Base-by-base conservation (phyloP, 1,140 invertebrate genomes). In the Myzus persicae region DNA sequence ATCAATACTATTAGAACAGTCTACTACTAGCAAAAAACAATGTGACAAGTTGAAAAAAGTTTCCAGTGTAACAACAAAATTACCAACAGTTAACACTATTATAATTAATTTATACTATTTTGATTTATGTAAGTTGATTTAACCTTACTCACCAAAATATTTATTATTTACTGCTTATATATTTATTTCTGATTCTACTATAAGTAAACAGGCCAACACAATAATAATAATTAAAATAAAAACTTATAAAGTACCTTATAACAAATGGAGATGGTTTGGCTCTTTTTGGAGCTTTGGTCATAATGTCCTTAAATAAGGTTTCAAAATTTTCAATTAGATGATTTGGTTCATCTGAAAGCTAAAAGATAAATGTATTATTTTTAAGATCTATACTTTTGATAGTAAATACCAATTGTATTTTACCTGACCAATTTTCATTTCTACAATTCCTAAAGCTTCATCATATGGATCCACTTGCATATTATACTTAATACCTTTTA, bases 401-500 rank as follows among this genome's bases (percentile, higher is more conserved):
- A 90, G 18, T 42, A 42, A 54, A 82, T 22, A 48, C 20, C 46
- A 76, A 91, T 76, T 54, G 20, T 42, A 90, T 59, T 38, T 59
- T 54, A 93, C 91, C 5, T 54, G 76, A 51, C 91, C 91, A 84
- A 93, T 93, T 93, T 82, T 93, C 91, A 93, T 93, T 31, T 93
- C 91, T 18, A 93, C 91, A 26, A 93, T 40, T 38, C 91, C 91
- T 40, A 93, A 93, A 84, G 81, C 26, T 85, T 93, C 91, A 54
- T 93, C 91, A 93, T 54, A 93, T n/a, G 91, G 91, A 93, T 93
- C 91, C 8, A 93, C 81, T 93, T 81, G 76, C 91, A 93, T 93
- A 93, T 85, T 93, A 26, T 93, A 93, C 11, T 82, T 82, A 31
- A 93, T 51, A 40, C 91, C 91, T 59, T 93, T 93, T 20, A 93